phyloP scores from a whole-genome alignment of 2,113 vertebrate species.

The Sardina pilchardus region DNA sequence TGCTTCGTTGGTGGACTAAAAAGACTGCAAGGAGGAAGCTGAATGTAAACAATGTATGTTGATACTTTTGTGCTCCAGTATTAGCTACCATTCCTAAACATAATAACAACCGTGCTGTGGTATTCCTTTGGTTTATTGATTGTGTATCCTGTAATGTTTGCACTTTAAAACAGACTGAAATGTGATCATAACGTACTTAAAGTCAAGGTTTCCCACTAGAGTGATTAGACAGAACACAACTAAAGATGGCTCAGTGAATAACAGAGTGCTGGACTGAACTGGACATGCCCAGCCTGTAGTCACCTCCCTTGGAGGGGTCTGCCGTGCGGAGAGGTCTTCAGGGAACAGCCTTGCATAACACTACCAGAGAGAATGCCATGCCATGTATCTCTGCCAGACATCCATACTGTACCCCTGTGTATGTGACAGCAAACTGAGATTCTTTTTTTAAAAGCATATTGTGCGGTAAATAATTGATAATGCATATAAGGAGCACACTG shows the following conservation, averaged over 20 bases:
- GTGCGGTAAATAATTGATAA: background rate
- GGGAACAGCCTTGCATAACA: background rate
- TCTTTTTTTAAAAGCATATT: background rate
- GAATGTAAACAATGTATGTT: background rate
- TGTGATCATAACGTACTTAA: background rate
- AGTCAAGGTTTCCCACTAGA: background rate
- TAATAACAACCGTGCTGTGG: background rate
- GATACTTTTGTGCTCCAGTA: background rate
- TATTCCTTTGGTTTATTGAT: background rate
- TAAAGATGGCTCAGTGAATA: background rate
- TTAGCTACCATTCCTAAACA: background rate
- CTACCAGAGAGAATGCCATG: background rate
- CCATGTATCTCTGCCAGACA: background rate
- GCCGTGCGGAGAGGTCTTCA: background rate
- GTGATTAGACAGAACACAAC: background rate
- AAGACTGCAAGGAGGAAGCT: background rate
- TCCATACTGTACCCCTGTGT: background rate
- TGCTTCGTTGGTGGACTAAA: background rate
- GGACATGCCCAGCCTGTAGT: background rate
- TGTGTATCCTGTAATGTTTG: background rate
- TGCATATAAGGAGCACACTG: background rate
- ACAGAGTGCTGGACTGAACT: background rate
- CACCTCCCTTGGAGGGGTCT: background rate
- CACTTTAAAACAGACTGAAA: background rate
- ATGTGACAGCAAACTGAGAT: background rate